Evolutionary conservation across 2,113 vertebrate genomes (phyloP).

Genomic region (Hemiscyllium ocellatum): DNA sequence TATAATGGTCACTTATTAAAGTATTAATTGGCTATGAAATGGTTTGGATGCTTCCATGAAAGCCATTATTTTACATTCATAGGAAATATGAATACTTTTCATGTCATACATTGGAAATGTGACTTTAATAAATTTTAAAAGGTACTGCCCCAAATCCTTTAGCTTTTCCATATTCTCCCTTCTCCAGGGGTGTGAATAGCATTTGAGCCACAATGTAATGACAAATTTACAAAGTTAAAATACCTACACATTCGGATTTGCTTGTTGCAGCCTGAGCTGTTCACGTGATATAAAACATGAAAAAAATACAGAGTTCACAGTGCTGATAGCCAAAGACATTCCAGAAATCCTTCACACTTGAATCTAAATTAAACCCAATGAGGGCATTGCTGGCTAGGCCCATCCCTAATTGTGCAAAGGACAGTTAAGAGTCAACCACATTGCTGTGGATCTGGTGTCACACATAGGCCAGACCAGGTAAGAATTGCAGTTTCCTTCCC

Average conservation of each 20-base stretch:
- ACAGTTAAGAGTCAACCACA: too few relatives aligned
- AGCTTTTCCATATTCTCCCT: neutral
- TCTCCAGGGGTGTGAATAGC: neutral
- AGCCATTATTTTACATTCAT: neutral
- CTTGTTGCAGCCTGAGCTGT: neutral
- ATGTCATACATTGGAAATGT: neutral
- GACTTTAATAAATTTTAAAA: neutral
- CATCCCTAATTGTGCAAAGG: too few relatives aligned
- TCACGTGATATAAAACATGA: neutral
- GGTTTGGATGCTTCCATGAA: neutral
- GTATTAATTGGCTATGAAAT: neutral
- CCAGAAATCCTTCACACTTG: neutral
- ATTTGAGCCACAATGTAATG: neutral
- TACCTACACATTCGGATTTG: neutral
- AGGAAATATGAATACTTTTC: neutral
- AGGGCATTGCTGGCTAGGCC: too few relatives aligned
- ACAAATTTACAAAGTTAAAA: neutral
- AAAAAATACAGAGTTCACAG: neutral
- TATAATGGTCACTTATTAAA: neutral
- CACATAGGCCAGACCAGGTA: too few relatives aligned
- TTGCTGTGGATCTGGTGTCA: too few relatives aligned
- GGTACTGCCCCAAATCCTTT: neutral
- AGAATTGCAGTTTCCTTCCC: too few relatives aligned
- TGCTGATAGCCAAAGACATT: neutral
- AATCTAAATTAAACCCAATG: neutral